Conservation (phyloP, 1,140 invertebrate genomes). For the Anadara kagoshimensis region DNA sequence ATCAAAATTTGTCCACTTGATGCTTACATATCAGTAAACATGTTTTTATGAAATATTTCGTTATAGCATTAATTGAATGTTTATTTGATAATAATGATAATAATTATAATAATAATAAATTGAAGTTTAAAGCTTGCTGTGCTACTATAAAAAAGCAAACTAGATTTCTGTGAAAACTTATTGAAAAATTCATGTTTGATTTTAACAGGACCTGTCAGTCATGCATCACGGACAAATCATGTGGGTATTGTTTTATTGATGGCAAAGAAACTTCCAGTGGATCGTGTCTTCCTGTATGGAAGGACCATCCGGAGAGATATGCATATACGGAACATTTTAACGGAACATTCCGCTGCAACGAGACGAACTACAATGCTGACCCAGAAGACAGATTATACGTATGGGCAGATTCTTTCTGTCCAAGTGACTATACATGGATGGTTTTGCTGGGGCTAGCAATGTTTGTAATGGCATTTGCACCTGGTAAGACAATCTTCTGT, state of each 20-base stretch:
- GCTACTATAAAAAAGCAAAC: too few species aligned
- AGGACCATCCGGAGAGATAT: conserved; percentile 50
- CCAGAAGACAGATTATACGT: conserved; percentile 35
- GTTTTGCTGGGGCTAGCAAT: conserved; percentile 74
- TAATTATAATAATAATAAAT: too few species aligned
- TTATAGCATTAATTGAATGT: too few species aligned
- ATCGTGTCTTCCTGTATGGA: conserved; percentile 54
- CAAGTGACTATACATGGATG: conserved; percentile 76
- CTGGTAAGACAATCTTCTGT: conserved; percentile 63
- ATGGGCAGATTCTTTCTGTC: conserved; percentile 76
- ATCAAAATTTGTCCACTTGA: too few species aligned
- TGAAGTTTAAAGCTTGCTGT: too few species aligned
- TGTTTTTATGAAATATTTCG: too few species aligned
- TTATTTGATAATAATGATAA: too few species aligned
- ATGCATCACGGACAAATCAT: conserved; percentile 69
- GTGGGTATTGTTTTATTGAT: conserved; percentile 75
- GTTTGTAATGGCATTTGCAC: conserved; percentile 77
- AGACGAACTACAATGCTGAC: conserved; percentile 19
- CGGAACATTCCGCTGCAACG: conserved; percentile 41
- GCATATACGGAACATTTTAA: conserved; percentile 23
- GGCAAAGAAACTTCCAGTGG: conserved; percentile 21
- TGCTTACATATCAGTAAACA: too few species aligned
- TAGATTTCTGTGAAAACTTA: too few species aligned
- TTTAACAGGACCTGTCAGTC: conserved; percentile 70
- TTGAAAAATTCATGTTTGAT: too few species aligned